Base-by-base conservation (phyloP, 2,113 vertebrate genomes). In the Brachyhypopomus gauderio region DNA sequence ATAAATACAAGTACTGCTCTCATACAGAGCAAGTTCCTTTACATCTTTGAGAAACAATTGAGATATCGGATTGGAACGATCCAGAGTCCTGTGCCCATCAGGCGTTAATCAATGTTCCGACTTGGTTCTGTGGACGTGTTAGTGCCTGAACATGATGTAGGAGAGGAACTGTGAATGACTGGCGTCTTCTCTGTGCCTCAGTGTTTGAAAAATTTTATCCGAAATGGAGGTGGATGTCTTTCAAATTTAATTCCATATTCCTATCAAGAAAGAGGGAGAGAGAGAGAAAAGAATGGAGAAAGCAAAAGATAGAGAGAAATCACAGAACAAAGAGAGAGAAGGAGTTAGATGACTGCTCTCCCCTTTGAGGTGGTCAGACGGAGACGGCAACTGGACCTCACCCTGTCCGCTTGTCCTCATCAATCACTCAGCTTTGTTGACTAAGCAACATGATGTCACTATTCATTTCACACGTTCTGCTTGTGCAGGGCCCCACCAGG, bases 391-490 rank as follows among this genome's bases (percentile, higher is more conserved):
- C 86, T 89, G 92, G 90, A 87, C 85, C 90, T 94, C 94, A 92
- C 91, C 90, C 91, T 86, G 89, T 89, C 88, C 89, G 86, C 92
- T 94, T 95, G 94, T 92, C 92, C 93, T 94, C 93, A 94, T 96
- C 93, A 94, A 93, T 95, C 94, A 95, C 91, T 86, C 77, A 1
- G 7, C 85, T 94, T 93, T 96, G 92, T 95, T 96, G 95, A 95
- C 94, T 86, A 87, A 93, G 93, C 91, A 96, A 94, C 92, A 89
- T 91, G 92, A 87, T 94, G 93, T 95, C 92, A 93, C 90, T 93
- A 94, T 94, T 95, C 93, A 96, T 95, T 95, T 96, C 92, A 94
- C 89, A 91, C 89, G 89, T 90, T 87, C 79, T 89, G 91, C 89
- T 93, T 92, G 94, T 90, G 87, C 82, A 52, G 89, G 84, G 90